Evolutionary conservation across 2,888 invertebrate genomes (phyloP), one percentile per base, ranked within the genome.

Genomic region (Pantelozetes paolii): DNA sequence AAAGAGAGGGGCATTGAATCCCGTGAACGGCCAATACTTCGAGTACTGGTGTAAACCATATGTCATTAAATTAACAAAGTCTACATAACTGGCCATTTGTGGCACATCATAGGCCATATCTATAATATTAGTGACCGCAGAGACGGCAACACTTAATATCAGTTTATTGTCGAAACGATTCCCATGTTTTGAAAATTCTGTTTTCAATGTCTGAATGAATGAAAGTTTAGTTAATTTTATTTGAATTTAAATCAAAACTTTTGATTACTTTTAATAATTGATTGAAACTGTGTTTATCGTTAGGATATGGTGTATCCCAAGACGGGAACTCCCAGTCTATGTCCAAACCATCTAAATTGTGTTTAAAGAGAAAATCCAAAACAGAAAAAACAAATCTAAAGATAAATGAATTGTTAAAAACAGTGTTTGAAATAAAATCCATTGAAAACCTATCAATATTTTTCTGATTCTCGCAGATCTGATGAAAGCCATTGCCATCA

Each of bases 1-100:
- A 81, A 87, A 90, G 3, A 95, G 83, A 0, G 94, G 94, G 0
- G 94, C 87, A 83, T 95, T 94, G 30, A 57, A 57, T 0, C 91
- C 90, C 20, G 94, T 94, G 78, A 92, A 87, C 0, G 94, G 69
- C 69, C 69, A 69, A 45, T 69, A 69, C 5, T 69, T 69, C 2
- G 94, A 1, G 89, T 88, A 76, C 86, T 86, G 86, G 82, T 94
- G 93, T 80, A 88, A 94, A 81, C 95, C 94, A 81, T 95, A 95
- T 0, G 90, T 87, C 94, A 95, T 94, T 20, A 95, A 80, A 82
- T 92, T 93, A 0, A 92, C 87, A 83, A 87, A 92, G 82, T 94
- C 94, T 0, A 89, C 88, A 81, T 89, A 92, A 85, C 88, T 83
- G 78, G 91, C 90, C 75, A 94, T 85, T 81, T 89, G 87, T 23